Evolutionary conservation across 1,140 invertebrate genomes (phyloP).

Genomic region (Ctenoplectra terminalis): DNA sequence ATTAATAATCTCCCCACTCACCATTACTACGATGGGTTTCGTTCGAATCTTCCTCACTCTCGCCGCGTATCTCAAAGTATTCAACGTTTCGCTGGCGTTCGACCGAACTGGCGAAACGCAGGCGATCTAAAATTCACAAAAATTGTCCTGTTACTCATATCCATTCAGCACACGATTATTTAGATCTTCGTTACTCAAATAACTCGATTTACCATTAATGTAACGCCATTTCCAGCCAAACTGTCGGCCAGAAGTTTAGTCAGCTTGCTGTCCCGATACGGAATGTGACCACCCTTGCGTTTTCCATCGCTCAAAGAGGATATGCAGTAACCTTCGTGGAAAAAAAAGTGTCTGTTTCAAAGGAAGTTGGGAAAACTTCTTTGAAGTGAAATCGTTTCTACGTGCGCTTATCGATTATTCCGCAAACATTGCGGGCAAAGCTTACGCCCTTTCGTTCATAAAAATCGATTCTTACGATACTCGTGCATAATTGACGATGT

Average conservation of each 20-base stretch:
- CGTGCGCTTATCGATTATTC: neutral
- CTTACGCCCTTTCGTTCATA: neutral
- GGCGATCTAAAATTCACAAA: conserved; percentile 89
- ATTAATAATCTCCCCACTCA: conserved; percentile 79
- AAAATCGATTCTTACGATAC: conserved; percentile 6
- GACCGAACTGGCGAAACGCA: conserved; percentile 93
- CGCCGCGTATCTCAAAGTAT: conserved; percentile 94
- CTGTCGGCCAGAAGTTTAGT: conserved; percentile 97
- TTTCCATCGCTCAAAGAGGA: conserved; percentile 93
- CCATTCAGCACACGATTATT: neutral
- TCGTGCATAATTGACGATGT: conserved; percentile 7
- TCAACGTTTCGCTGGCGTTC: conserved; percentile 95
- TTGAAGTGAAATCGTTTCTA: neutral
- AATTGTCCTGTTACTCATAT: neutral
- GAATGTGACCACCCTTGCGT: conserved; percentile 92
- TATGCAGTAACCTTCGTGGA: conserved; percentile 94
- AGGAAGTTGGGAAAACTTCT: neutral
- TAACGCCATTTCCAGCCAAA: conserved; percentile 96
- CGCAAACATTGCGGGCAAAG: neutral
- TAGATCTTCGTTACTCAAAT: neutral
- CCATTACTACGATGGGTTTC: conserved; percentile 96
- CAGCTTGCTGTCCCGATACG: conserved; percentile 96
- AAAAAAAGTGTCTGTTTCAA: conserved; percentile 13
- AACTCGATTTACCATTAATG: conserved; percentile 89
- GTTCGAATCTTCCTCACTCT: conserved; percentile 94